These are phyloP conservation scores for Cottoperca gobio DNA, from an alignment of 2,797 vertebrate species.

Conservation along the genomic window DNA sequence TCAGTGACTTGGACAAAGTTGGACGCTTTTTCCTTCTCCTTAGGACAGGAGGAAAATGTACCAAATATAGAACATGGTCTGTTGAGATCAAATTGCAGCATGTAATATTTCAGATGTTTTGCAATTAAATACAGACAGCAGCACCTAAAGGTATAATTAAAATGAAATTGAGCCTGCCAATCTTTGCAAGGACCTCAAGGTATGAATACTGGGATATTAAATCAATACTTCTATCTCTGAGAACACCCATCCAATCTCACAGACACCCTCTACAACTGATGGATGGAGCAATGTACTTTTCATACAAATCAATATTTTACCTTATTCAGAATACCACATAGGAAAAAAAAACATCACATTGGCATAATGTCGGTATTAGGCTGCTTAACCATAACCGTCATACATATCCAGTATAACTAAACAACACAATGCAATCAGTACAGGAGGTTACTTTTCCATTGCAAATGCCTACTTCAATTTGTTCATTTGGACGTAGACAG, in stretches of 20 bases:
- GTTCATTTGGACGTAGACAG: not conserved
- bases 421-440: constrained; percentile 13
- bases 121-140: constrained; percentile 71
- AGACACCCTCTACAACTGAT: constrained; percentile 63
- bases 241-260: constrained; percentile 71
- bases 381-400: constrained; percentile 25
- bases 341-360: constrained; percentile 13
- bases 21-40: not conserved
- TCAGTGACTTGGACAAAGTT: constrained; percentile 11
- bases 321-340: constrained; percentile 31
- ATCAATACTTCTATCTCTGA: constrained; percentile 76
- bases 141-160: constrained; percentile 78
- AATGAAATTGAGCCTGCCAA: constrained; percentile 74
- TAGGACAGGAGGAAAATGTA: not conserved
- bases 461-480: not conserved
- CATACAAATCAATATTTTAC: constrained; percentile 73
- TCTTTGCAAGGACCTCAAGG: constrained; percentile 68
- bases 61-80: constrained; percentile 31
- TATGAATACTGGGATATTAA: constrained; percentile 73
- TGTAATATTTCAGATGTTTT: constrained; percentile 66
- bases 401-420: constrained; percentile 6
- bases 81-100: constrained; percentile 51
- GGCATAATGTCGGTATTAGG: constrained; percentile 31
- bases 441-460: constrained; percentile 3
- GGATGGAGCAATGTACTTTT: constrained; percentile 62